Conservation (phyloP, 2,888 invertebrate species). For the Drosophila anomelani region DNA sequence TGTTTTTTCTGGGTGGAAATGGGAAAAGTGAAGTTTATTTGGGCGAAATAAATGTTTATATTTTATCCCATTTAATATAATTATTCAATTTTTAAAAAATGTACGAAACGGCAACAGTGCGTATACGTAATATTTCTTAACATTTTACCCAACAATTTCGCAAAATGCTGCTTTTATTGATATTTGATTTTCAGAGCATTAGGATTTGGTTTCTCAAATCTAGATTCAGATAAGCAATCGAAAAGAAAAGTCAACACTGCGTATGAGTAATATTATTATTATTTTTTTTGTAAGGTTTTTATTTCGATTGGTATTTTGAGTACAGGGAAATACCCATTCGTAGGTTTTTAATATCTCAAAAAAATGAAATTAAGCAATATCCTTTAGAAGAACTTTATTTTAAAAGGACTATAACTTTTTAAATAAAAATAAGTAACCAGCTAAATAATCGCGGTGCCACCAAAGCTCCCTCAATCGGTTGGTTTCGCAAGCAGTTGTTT, state of each 20-base stretch:
- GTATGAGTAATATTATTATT: conserved; percentile 6
- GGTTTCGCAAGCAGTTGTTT: not conserved
- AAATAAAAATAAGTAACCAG: not conserved
- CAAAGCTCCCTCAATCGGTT: conserved; percentile 6
- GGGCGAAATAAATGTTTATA: not conserved
- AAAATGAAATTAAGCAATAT: no score
- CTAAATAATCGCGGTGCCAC: not conserved
- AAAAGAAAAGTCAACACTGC: not conserved
- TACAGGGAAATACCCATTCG: not conserved
- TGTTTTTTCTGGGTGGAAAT: not conserved
- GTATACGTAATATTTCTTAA: not conserved
- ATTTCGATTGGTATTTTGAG: not conserved
- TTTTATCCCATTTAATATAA: no score
- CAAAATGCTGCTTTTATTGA: not conserved
- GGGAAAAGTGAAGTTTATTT: not conserved
- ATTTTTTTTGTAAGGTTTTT: no score
- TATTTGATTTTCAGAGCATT: not conserved
- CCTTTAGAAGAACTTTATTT: no score
- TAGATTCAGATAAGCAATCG: no score
- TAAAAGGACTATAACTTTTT: no score
- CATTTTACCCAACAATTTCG: no score
- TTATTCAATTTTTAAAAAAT: no score
- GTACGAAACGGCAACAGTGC: not conserved
- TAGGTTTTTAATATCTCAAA: no score
- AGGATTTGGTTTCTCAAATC: no score